phyloP scores from a whole-genome alignment of 2,888 invertebrate genomes.

The Copidosoma aretas region DNA sequence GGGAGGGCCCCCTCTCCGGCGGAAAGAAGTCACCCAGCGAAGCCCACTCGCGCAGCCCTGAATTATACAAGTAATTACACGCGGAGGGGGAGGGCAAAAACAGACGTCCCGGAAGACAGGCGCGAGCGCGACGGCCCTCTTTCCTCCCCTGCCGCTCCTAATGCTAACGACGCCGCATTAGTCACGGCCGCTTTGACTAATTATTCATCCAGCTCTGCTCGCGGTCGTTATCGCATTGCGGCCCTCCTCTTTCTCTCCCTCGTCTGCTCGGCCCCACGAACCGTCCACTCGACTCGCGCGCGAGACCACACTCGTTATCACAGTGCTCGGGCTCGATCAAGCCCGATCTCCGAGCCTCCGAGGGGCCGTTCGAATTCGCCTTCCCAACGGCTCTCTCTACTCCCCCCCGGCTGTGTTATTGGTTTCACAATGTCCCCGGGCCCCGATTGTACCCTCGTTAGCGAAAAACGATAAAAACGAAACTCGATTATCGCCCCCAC shows the following conservation, averaged over 20 bases:
- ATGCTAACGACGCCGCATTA: constrained; percentile 27
- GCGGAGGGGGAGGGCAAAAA: not conserved
- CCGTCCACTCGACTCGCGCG: not conserved
- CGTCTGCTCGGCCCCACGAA: not conserved
- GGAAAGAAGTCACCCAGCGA: not conserved
- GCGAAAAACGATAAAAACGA: too few relatives aligned
- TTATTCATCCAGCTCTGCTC: constrained; percentile 22
- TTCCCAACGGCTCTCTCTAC: too few relatives aligned
- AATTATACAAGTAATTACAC: constrained; percentile 31
- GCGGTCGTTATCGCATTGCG: not conserved
- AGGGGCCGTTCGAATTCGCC: too few relatives aligned
- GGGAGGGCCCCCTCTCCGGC: not conserved
- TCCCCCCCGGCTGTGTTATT: too few relatives aligned
- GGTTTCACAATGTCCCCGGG: too few relatives aligned
- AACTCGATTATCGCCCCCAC: too few relatives aligned
- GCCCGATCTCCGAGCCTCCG: too few relatives aligned
- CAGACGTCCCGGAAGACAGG: not conserved
- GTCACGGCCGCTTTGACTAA: constrained; percentile 30
- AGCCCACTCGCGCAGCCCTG: not conserved
- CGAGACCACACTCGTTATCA: too few relatives aligned
- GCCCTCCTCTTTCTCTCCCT: not conserved
- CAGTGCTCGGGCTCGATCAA: too few relatives aligned
- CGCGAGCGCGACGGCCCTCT: not conserved
- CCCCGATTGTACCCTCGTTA: too few relatives aligned
- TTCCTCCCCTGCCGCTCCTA: not conserved